phyloP scores from a whole-genome alignment of 2,888 invertebrate genomes.

The Diogma glabrata region DNA sequence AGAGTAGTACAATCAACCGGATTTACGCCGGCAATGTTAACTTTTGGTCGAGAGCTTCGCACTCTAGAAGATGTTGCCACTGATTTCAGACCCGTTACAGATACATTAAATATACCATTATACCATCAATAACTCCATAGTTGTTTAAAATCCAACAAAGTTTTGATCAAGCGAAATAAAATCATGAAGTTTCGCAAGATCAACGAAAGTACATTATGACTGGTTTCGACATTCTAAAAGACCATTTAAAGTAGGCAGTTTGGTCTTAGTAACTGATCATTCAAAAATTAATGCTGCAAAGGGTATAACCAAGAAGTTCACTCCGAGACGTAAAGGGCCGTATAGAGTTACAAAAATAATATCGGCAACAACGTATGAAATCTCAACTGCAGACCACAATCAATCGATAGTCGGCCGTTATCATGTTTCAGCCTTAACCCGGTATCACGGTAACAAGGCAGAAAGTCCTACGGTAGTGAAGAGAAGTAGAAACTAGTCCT shows the following conservation, averaged over 20 bases:
- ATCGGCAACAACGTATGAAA: no score
- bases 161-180: neutral
- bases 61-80: slow-evolving; percentile 24
- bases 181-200: neutral
- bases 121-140: slow-evolving; percentile 17
- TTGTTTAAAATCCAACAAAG: neutral
- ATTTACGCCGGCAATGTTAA: no score
- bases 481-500: no score
- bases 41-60: slow-evolving; percentile 29
- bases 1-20: no score
- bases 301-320: neutral
- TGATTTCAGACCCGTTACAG: slow-evolving; percentile 22
- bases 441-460: no score
- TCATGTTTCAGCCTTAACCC: neutral
- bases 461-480: no score
- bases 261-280: neutral
- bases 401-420: neutral
- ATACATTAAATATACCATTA: slow-evolving; percentile 20
- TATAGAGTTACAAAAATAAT: neutral
- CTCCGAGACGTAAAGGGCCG: neutral
- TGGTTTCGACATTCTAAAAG: neutral
- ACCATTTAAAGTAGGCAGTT: neutral
- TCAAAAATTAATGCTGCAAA: neutral
- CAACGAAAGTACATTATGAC: neutral
- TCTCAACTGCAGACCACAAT: no score